Conservation (phyloP, 2,888 invertebrate genomes). For the Cenopis cana region DNA sequence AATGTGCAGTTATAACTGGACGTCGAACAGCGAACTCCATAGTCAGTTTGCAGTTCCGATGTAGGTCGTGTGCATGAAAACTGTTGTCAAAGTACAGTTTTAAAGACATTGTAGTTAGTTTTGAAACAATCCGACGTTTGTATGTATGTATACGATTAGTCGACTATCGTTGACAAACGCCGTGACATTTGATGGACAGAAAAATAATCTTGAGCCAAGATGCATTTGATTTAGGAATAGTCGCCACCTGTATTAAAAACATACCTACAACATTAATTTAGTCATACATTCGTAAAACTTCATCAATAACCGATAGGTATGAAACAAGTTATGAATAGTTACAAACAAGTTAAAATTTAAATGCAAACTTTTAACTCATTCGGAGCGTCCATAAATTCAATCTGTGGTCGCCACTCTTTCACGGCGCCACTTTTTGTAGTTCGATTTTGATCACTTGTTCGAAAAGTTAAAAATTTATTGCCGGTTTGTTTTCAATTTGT, state of each 20-base stretch:
- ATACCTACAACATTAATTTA: background rate
- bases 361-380: conserved; percentile 41
- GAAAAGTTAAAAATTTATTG: conserved; percentile 81
- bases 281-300: background rate
- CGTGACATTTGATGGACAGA: too few relatives aligned
- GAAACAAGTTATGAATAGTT: conserved; percentile 38
- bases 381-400: conserved; percentile 70
- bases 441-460: conserved; percentile 79
- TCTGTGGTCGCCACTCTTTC: conserved; percentile 75
- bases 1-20: background rate
- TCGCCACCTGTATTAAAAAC: background rate
- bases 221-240: background rate
- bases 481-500: conserved; percentile 73
- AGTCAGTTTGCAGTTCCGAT: background rate
- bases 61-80: background rate
- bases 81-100: background rate
- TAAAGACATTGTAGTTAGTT: background rate
- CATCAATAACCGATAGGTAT: conserved; percentile 8
- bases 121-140: background rate
- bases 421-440: conserved; percentile 74
- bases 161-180: too few relatives aligned
- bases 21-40: background rate
- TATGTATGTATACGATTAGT: background rate
- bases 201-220: too few relatives aligned
- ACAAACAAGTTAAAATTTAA: conserved; percentile 43